phyloP scores from a whole-genome alignment of 2,888 invertebrate genomes.

The Sialis lutaria region DNA sequence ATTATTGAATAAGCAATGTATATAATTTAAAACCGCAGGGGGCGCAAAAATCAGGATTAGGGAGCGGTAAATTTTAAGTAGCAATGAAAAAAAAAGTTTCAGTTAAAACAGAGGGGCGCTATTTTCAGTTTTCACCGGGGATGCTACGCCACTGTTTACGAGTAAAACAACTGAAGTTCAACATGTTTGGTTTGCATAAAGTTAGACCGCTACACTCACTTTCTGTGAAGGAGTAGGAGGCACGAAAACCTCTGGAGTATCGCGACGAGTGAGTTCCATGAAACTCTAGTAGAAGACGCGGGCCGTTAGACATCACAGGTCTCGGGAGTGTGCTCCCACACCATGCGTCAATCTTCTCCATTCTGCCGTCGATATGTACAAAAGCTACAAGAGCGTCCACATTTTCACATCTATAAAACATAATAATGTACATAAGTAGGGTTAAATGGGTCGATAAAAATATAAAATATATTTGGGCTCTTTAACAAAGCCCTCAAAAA shows the following conservation, averaged over 20 bases:
- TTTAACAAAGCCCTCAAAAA: too few species aligned
- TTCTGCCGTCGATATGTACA: slow-evolving; percentile 63
- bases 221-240: slow-evolving; percentile 75
- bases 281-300: slow-evolving; percentile 73
- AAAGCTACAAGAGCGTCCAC: slow-evolving; percentile 67
- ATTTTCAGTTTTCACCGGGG: too few species aligned
- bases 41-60: not conserved
- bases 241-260: slow-evolving; percentile 71
- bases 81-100: too few species aligned
- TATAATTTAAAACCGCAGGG: too few species aligned
- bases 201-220: slow-evolving; percentile 41
- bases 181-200: not conserved
- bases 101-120: too few species aligned
- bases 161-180: not conserved
- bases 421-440: not conserved
- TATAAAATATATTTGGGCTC: too few species aligned
- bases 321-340: slow-evolving; percentile 71
- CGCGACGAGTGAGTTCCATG: slow-evolving; percentile 60
- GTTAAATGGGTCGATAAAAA: too few species aligned
- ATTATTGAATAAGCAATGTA: too few species aligned
- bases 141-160: too few species aligned
- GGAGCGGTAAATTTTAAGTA: too few species aligned
- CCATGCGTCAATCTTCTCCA: slow-evolving; percentile 74
- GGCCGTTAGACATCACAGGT: slow-evolving; percentile 86
- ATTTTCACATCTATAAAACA: slow-evolving; percentile 49